Conservation (phyloP, 2,113 vertebrate species). For the Euleptes europaea region DNA sequence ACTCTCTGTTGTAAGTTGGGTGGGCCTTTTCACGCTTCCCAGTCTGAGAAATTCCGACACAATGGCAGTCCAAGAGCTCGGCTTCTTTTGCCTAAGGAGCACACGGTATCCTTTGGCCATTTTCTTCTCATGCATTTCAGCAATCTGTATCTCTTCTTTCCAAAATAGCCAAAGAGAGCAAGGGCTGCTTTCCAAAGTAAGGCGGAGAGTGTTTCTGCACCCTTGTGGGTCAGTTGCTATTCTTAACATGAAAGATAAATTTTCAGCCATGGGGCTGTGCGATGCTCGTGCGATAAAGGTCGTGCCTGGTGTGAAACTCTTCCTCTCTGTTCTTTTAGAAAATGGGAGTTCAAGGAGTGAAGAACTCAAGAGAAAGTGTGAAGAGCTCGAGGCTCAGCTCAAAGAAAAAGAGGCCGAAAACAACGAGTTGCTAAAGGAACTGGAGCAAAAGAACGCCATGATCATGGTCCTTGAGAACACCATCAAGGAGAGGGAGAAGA, state of each 20-base stretch:
- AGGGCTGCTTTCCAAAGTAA: not conserved
- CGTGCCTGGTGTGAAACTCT: not conserved
- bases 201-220: not conserved
- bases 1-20: not conserved
- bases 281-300: too few species aligned
- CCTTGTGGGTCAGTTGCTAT: not conserved
- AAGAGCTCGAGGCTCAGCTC: slow-evolving; percentile 91
- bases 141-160: not conserved
- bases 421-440: slow-evolving; percentile 82
- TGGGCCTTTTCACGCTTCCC: not conserved
- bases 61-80: not conserved
- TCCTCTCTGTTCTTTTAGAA: slow-evolving; percentile 49
- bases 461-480: slow-evolving; percentile 94
- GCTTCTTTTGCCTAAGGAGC: not conserved
- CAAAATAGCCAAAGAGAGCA: slow-evolving; percentile 30
- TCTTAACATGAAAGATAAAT: not conserved
- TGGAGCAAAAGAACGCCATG: slow-evolving; percentile 93
- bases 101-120: not conserved
- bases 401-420: slow-evolving; percentile 91
- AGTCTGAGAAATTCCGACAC: not conserved
- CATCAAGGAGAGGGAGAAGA: slow-evolving; percentile 90
- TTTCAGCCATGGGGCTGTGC: too few species aligned
- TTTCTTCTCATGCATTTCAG: not conserved
- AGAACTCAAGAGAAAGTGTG: slow-evolving; percentile 87
- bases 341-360: slow-evolving; percentile 76